Evolutionary conservation across 2,888 invertebrate species (phyloP).

Genomic region (Dicranocentrus wangi): DNA sequence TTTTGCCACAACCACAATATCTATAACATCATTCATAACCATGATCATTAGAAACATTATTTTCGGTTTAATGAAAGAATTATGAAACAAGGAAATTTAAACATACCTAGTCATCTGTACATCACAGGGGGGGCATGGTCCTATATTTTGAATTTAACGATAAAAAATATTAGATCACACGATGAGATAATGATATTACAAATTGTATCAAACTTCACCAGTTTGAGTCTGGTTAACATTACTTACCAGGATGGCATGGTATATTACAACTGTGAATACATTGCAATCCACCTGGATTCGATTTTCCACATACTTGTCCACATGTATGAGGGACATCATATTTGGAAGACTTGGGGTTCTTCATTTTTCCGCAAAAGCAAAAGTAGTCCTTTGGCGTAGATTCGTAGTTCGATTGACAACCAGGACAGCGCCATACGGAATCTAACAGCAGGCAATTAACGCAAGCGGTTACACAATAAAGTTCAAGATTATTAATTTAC

Average conservation of each 20-base stretch:
- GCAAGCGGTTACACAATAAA: constrained; percentile 1
- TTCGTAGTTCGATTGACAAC: constrained; percentile 88
- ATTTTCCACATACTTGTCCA: constrained; percentile 86
- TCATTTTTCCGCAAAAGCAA: constrained; percentile 91
- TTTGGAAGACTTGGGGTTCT: constrained; percentile 78
- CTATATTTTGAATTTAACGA: constrained; percentile 21
- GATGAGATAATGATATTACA: too few relatives aligned
- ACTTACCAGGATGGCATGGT: constrained; percentile 87
- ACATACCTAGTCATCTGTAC: constrained; percentile 79
- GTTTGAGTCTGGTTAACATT: background rate
- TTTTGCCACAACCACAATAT: constrained; percentile 86
- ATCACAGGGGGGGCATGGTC: constrained; percentile 93
- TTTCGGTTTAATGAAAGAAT: too few relatives aligned
- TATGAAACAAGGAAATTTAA: background rate
- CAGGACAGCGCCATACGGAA: constrained; percentile 95
- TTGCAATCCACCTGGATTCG: constrained; percentile 76
- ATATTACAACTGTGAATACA: constrained; percentile 81
- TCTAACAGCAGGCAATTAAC: constrained; percentile 75
- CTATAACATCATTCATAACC: too few relatives aligned
- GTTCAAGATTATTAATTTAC: too few relatives aligned
- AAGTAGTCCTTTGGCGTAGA: constrained; percentile 84
- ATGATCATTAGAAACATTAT: too few relatives aligned
- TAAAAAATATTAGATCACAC: too few relatives aligned
- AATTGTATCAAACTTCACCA: too few relatives aligned
- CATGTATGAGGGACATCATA: constrained; percentile 92